Evolutionary conservation across 2,797 vertebrate species (phyloP).

Genomic region (Tarsius wallacei): DNA sequence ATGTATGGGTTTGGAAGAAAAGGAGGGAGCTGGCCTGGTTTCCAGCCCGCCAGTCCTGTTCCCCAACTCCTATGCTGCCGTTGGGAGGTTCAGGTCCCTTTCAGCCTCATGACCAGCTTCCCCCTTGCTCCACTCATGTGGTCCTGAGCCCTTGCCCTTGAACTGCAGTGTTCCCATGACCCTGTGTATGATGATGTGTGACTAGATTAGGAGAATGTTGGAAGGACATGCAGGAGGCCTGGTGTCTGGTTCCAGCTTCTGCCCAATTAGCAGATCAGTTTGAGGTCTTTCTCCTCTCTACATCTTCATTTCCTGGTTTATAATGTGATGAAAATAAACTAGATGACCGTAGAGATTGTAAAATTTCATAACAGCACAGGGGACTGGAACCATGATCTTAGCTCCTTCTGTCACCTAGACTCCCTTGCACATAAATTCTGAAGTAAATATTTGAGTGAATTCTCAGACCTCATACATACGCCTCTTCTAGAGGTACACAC

Average conservation of each 20-base stretch:
- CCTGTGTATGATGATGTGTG: neutral
- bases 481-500: neutral
- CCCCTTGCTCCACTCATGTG: neutral
- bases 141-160: neutral
- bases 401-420: neutral
- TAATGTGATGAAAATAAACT: slow-evolving; percentile 27
- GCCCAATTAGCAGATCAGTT: slow-evolving; percentile 2
- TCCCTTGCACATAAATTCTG: neutral
- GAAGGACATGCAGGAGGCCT: slow-evolving; percentile 39
- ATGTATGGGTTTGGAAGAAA: neutral
- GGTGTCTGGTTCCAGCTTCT: slow-evolving; percentile 59
- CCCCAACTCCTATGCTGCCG: neutral
- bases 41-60: neutral
- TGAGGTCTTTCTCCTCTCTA: neutral
- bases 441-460: neutral
- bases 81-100: neutral
- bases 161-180: neutral
- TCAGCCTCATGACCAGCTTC: neutral
- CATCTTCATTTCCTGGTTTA: slow-evolving; percentile 31
- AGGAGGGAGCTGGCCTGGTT: neutral
- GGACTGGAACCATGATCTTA: neutral
- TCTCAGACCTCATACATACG: neutral
- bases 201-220: slow-evolving; percentile 35
- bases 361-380: neutral
- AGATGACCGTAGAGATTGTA: neutral